Evolutionary conservation across 2,797 vertebrate genomes (phyloP), one percentile per base, ranked within the genome.

Genomic region (Podarcis lilfordi): DNA sequence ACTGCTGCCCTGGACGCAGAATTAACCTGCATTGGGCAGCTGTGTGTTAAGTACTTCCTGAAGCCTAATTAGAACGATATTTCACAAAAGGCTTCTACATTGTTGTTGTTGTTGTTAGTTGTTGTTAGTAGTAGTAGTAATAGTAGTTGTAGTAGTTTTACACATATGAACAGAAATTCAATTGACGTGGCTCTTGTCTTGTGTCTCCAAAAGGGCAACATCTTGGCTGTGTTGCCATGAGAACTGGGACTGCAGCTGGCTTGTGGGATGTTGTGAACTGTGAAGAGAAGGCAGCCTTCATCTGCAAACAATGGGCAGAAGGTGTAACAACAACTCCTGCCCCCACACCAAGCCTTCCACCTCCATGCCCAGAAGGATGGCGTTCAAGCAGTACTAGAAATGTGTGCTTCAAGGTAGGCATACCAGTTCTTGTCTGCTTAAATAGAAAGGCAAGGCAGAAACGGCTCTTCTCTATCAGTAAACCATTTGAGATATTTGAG

Each of bases 181-280:
- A 59, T 66, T 82, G 2, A 17, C 21, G 23, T 82, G 82, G 0
- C 3, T 86, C 72, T 80, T 86, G 50, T 59, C 35, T 85, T 90
- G 0, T 90, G 32, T 94, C 89, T 88, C 37, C 2, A 86, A 76
- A 96, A 99, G 99, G 97, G 88, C 97, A 94, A 74, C 96, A 96
- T 86, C 92, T 97, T 80, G 99, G 99, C 68, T 99, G 99, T 0
- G 97, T 99, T 91, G 98, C 98, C 66, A 98, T 99, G 97, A 96
- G 91, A 92, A 99, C 98, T 13, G 98, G 99, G 82, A 89, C 90
- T 55, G 97, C 97, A 82, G 98, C 98, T 43, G 99, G 99, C 92
- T 95, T 99, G 87, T 99, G 99, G 99, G 98, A 98, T 92, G 96
- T 99, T 76, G 88, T 98, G 89, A 96, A 92, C 91, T 99, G 98